A percentile compares a stretch with the other conserved stretches of the same genome.
phyloP scores from a whole-genome alignment of 2,797 vertebrate species.

The Cyprinella venusta region DNA sequence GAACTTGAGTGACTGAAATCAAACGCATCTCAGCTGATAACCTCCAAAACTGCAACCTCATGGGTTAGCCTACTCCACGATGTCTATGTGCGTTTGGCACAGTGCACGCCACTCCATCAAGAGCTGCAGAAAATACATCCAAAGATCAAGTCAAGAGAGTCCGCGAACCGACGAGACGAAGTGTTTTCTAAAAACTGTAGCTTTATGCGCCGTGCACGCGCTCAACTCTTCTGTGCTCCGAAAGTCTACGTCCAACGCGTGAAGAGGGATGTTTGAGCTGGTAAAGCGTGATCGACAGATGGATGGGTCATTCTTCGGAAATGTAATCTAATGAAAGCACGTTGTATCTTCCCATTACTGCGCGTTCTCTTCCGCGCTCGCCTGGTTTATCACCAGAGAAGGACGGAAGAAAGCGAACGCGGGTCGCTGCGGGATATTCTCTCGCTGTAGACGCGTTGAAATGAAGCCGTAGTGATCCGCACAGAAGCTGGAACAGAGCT shows the following conservation, averaged over 20 bases:
- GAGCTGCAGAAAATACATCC: constrained; percentile 14
- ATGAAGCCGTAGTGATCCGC: constrained; percentile 16
- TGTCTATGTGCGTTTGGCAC: neutral
- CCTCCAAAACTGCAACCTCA: constrained; percentile 11
- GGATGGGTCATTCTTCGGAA: constrained; percentile 25
- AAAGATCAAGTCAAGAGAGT: constrained; percentile 12
- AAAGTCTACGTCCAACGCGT: constrained; percentile 39
- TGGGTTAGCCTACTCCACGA: constrained; percentile 2
- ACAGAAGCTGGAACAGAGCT: constrained; percentile 9
- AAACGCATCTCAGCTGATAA: neutral
- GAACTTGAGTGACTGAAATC: constrained; percentile 19
- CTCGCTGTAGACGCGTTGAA: neutral
- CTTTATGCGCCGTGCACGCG: constrained; percentile 25
- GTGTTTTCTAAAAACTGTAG: constrained; percentile 39
- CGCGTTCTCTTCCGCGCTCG: constrained; percentile 45
- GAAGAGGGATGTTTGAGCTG: neutral
- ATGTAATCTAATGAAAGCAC: constrained; percentile 54
- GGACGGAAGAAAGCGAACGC: constrained; percentile 55
- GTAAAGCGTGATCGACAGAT: neutral
- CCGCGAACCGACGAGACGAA: constrained; percentile 2
- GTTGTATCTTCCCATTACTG: constrained; percentile 45
- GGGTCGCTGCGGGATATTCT: neutral
- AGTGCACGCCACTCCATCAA: constrained; percentile 17
- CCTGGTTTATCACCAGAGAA: constrained; percentile 62
- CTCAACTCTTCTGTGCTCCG: constrained; percentile 22